Percentiles rank a stretch among this genome's conserved stretches.
Conservation (phyloP, 2,888 invertebrate genomes). For the Apoda limacodes region DNA sequence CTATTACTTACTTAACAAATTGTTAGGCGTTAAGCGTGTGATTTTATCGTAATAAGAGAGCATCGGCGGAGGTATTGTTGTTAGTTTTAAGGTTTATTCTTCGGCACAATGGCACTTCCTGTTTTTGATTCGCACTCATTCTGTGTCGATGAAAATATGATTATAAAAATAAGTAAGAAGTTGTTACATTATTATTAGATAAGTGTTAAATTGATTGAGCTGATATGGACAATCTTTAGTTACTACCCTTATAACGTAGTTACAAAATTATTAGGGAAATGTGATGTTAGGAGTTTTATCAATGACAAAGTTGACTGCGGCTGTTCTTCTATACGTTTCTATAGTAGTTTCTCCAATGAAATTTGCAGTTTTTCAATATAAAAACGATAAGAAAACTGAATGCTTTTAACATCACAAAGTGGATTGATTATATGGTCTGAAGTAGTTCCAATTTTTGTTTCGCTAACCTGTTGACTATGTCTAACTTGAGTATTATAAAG, state of each 20-base stretch:
- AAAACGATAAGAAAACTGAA: no score
- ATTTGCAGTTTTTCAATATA: conserved; percentile 26
- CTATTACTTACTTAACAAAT: conserved; percentile 70
- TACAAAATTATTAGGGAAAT: conserved; percentile 62
- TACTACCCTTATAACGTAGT: conserved; percentile 63
- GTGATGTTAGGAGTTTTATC: conserved; percentile 68
- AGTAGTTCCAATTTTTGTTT: conserved; percentile 27
- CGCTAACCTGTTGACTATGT: conserved; percentile 31
- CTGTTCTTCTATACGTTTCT: conserved; percentile 35
- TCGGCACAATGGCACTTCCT: conserved; percentile 70
- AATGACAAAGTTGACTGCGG: conserved; percentile 68
- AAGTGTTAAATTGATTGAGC: conserved; percentile 70
- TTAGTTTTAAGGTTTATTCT: conserved; percentile 66
- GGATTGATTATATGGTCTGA: conserved; percentile 46
- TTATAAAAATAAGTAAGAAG: conserved; percentile 65
- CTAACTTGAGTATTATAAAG: conserved; percentile 51
- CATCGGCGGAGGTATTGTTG: conserved; percentile 66
- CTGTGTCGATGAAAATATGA: conserved; percentile 68
- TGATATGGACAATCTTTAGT: conserved; percentile 67
- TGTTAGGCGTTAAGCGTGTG: conserved; percentile 70
- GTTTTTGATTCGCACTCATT: conserved; percentile 71
- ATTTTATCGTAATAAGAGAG: conserved; percentile 68
- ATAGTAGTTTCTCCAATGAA: conserved; percentile 34
- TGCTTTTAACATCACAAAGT: conserved; percentile 36
- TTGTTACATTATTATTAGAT: conserved; percentile 70